Evolutionary conservation across 2,888 invertebrate genomes (phyloP), one percentile per base, ranked within the genome.

Genomic region (Agonum fuliginosum): DNA sequence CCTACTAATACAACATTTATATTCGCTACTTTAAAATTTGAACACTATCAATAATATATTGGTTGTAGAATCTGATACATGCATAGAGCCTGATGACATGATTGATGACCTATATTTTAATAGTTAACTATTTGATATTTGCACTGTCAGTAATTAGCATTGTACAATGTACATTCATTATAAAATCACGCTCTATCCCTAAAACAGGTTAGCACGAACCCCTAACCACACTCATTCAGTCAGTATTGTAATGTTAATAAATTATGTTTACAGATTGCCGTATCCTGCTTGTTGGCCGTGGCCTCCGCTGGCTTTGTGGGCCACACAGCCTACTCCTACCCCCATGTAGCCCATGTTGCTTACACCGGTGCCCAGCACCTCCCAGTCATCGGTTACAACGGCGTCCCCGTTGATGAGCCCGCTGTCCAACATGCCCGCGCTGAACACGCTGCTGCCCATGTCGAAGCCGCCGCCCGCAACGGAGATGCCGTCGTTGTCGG

Each of bases 371-470:
- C 80, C 20, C 87, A 87, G 81, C 88, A 88, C 69, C 78, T 83
- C 24, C 86, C 86, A 19, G 83, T 84, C 0, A 82, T 85, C 78
- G 90, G 89, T 76, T 88, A 87, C 69, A 89, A 90, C 81, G 90
- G 90, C 8, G 90, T 90, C 80, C 90, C 90, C 77, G 88, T 89
- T 69, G 90, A 90, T 82, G 90, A 90, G 81, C 90, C 90, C 48
- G 91, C 90, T 83, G 91, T 91, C 75, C 89, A 90, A 78, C 89
- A 89, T 80, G 91, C 91, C 76, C 89, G 89, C 82, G 89, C 90
- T 80, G 88, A 89, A 78, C 91, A 91, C 84, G 88, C 90, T 80
- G 90, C 90, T 80, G 90, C 90, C 78, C 87, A 90, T 80, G 85
- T 86, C 79, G 86, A 88, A 81, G 86, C 86, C 78, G 85, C 84